Conservation (phyloP, 1,140 invertebrate genomes). For the Monochamus saltuarius region DNA sequence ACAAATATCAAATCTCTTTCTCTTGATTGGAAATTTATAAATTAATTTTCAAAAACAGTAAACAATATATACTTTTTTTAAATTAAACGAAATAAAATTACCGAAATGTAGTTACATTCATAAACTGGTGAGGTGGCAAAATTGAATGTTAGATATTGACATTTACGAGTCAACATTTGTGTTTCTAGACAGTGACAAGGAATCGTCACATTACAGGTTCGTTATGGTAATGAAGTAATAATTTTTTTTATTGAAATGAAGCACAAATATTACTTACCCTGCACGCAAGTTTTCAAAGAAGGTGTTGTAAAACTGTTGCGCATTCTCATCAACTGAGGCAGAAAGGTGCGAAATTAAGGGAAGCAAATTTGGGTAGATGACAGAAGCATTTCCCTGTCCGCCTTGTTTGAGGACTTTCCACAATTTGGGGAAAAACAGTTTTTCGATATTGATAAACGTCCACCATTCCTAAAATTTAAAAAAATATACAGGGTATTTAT, state of each 20-base stretch:
- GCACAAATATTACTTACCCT: slow-evolving; percentile 55
- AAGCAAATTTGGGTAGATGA: slow-evolving; percentile 72
- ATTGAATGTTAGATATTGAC: no score
- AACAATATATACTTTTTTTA: no score
- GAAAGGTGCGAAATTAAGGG: slow-evolving; percentile 73
- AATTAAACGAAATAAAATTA: no score
- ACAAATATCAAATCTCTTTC: no score
- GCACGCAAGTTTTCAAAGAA: slow-evolving; percentile 68
- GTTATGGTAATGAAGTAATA: slow-evolving; percentile 8
- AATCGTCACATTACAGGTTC: no score
- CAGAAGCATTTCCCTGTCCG: slow-evolving; percentile 67
- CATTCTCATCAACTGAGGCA: slow-evolving; percentile 52
- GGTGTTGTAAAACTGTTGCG: slow-evolving; percentile 62
- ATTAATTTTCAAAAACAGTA: no score
- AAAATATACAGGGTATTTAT: no score
- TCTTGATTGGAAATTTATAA: no score
- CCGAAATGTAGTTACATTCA: no score
- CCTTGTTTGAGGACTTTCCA: slow-evolving; percentile 65
- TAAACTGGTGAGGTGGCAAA: no score
- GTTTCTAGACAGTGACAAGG: no score
- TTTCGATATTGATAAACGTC: slow-evolving; percentile 65
- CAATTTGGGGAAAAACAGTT: slow-evolving; percentile 71
- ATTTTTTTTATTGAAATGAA: slow-evolving; percentile 1
- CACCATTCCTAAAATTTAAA: slow-evolving; percentile 65
- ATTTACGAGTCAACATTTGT: no score